Evolutionary conservation across 2,797 vertebrate species (phyloP).

Genomic region (Bovichtus diacanthus): DNA sequence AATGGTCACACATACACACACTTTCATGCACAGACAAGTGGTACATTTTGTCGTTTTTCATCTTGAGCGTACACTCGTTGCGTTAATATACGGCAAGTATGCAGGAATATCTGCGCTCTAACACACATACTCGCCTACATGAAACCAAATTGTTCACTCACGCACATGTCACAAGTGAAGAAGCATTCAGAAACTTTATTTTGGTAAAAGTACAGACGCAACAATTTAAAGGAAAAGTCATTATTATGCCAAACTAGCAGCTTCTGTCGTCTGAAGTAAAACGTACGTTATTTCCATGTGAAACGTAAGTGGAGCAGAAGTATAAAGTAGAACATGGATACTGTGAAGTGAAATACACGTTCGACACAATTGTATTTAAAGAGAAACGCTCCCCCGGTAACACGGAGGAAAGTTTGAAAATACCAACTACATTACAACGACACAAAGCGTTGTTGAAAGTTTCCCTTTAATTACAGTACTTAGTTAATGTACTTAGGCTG

Average conservation of each 20-base stretch:
- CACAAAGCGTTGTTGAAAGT: too few species aligned
- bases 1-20: not conserved
- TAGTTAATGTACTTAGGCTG: too few species aligned
- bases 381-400: too few species aligned
- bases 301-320: not conserved
- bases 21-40: not conserved
- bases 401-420: too few species aligned
- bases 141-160: conserved; percentile 2
- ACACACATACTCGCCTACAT: not conserved
- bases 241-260: not conserved
- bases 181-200: not conserved
- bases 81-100: not conserved
- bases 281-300: not conserved
- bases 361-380: too few species aligned
- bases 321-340: not conserved
- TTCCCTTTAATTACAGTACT: too few species aligned
- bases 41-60: not conserved
- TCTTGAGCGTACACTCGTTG: not conserved
- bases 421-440: too few species aligned
- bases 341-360: too few species aligned
- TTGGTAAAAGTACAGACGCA: not conserved
- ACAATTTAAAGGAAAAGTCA: not conserved
- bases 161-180: not conserved
- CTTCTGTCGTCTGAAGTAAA: not conserved
- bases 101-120: not conserved